Evolutionary conservation across 2,113 vertebrate genomes (phyloP).

Genomic region (Trichechus manatus): DNA sequence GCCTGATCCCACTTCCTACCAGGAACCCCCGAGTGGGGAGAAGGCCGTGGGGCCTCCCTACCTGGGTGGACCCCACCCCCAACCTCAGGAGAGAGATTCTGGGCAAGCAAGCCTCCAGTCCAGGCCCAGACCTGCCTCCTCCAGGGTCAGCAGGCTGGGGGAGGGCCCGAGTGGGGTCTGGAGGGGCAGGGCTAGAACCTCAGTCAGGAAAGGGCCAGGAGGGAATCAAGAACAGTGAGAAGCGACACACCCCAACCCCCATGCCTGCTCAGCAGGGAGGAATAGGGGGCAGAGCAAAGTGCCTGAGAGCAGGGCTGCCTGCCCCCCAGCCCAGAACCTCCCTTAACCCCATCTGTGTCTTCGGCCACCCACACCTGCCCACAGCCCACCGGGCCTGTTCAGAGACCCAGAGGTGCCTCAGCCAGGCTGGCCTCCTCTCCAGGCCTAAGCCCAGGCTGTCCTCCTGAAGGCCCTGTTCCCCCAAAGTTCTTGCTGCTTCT

Average conservation of each 20-base stretch:
- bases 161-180: background rate
- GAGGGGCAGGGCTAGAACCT: background rate
- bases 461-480: background rate
- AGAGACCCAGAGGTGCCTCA: accelerated
- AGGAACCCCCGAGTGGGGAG: background rate
- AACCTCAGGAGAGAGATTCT: background rate
- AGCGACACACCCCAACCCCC: background rate
- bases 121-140: background rate
- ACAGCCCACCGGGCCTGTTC: background rate
- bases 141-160: background rate
- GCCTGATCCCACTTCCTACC: background rate
- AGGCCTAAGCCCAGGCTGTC: background rate
- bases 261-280: background rate
- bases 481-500: background rate
- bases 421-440: background rate
- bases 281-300: background rate
- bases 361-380: background rate
- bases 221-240: background rate
- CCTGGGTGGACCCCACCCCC: background rate
- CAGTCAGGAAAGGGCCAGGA: background rate
- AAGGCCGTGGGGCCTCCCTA: background rate
- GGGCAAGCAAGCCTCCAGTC: background rate
- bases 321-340: background rate
- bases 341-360: background rate
- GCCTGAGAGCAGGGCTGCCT: background rate